These are phyloP conservation scores for Elmis aenea DNA, from an alignment of 2,888 invertebrate genomes.

Conservation along the genomic window DNA sequence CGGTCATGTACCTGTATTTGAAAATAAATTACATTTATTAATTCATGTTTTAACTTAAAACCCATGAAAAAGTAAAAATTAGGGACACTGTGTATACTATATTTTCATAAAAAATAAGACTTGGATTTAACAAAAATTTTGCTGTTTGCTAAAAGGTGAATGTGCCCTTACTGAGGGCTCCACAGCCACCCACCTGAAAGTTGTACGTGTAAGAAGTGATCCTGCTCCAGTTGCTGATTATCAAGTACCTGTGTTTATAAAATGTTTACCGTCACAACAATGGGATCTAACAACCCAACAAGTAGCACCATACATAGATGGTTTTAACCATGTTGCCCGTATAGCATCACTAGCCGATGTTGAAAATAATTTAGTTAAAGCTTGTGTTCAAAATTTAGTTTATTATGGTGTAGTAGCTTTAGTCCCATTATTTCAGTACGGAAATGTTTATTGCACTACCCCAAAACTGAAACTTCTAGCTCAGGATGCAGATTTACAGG, in stretches of 20 bases:
- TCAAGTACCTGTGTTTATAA: constrained; percentile 79
- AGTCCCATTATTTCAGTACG: constrained; percentile 61
- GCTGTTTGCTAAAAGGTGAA: constrained; percentile 35
- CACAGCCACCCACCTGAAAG: constrained; percentile 85
- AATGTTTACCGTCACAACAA: constrained; percentile 50
- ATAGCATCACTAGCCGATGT: constrained; percentile 89
- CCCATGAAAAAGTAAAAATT: too few relatives aligned
- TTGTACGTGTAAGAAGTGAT: constrained; percentile 74
- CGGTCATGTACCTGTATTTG: too few relatives aligned
- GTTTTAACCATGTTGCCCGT: constrained; percentile 85
- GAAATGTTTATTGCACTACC: constrained; percentile 60
- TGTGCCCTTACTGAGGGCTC: constrained; percentile 64
- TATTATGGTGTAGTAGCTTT: constrained; percentile 65
- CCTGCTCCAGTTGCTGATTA: constrained; percentile 79
- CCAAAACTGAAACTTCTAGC: constrained; percentile 52
- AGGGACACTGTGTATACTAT: too few relatives aligned
- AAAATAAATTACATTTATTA: too few relatives aligned
- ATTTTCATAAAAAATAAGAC: too few relatives aligned
- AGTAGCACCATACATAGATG: constrained; percentile 82
- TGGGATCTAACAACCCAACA: constrained; percentile 96
- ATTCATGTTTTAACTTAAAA: too few relatives aligned
- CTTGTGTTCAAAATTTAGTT: constrained; percentile 87
- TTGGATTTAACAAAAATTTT: too few relatives aligned
- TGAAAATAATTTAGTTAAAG: constrained; percentile 89
- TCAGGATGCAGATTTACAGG: constrained; percentile 47